These are phyloP conservation scores for Probaryconus sp. DNA, from an alignment of 1,140 invertebrate species.

Conservation along the genomic window DNA sequence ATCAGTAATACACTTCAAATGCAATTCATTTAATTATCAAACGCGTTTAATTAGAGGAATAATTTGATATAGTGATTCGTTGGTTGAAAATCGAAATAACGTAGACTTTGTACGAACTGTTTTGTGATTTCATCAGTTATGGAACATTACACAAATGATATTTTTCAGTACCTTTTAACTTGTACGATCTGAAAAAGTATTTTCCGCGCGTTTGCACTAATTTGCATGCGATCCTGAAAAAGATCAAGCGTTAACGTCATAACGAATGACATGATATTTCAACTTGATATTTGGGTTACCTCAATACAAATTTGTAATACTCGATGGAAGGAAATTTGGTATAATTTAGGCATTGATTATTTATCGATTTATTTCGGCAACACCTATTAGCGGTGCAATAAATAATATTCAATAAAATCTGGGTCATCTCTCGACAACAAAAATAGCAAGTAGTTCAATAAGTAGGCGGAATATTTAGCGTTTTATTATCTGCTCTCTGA, in stretches of 20 bases:
- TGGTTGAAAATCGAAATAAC: too few relatives aligned
- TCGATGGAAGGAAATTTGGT: slow-evolving; percentile 2
- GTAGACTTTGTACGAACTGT: too few relatives aligned
- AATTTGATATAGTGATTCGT: too few relatives aligned
- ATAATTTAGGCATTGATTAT: slow-evolving; percentile 22
- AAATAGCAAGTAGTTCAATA: slow-evolving; percentile 29
- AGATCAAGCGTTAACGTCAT: background rate
- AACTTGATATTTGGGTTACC: slow-evolving; percentile 26
- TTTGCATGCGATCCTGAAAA: too few relatives aligned
- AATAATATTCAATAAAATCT: slow-evolving; percentile 28
- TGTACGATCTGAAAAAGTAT: too few relatives aligned
- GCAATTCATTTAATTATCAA: too few relatives aligned
- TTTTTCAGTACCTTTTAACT: too few relatives aligned
- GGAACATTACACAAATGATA: too few relatives aligned
- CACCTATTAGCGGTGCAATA: slow-evolving; percentile 13
- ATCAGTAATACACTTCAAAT: slow-evolving; percentile 7
- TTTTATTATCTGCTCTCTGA: background rate
- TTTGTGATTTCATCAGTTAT: too few relatives aligned
- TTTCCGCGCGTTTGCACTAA: too few relatives aligned
- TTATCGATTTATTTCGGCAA: slow-evolving; percentile 25
- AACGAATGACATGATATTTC: slow-evolving; percentile 19
- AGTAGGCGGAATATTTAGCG: slow-evolving; percentile 1
- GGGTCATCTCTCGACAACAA: slow-evolving; percentile 13
- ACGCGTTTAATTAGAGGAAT: too few relatives aligned
- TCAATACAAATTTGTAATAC: background rate